phyloP scores from a whole-genome alignment of 2,113 vertebrate species.

The Laticauda colubrina region DNA sequence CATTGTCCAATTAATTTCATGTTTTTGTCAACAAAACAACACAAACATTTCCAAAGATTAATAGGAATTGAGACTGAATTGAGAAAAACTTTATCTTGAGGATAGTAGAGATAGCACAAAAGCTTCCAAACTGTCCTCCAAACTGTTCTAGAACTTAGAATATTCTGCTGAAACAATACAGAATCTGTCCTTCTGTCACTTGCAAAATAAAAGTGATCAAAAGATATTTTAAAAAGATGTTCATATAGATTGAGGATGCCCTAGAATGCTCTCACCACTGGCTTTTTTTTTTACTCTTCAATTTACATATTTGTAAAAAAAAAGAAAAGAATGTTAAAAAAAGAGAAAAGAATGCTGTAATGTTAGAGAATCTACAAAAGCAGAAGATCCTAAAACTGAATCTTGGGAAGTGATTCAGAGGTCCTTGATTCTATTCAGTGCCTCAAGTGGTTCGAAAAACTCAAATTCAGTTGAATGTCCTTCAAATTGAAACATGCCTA shows the following conservation, averaged over 20 bases:
- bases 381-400: neutral
- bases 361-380: neutral
- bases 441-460: neutral
- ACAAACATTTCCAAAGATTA: neutral
- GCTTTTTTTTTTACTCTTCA: neutral
- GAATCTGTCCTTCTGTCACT: neutral
- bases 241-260: neutral
- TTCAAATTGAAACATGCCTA: neutral
- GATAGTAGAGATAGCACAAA: neutral
- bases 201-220: neutral
- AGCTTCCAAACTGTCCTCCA: neutral
- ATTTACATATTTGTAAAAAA: neutral
- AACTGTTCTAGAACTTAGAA: neutral
- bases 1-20: neutral
- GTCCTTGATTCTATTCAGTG: neutral
- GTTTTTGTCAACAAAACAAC: neutral
- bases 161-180: neutral
- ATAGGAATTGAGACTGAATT: neutral
- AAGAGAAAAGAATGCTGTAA: neutral
- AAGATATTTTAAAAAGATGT: neutral
- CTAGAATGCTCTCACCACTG: neutral
- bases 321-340: neutral
- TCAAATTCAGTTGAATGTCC: neutral
- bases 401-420: neutral
- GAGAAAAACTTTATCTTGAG: neutral